A percentile compares a stretch with the other conserved stretches of the same genome.
Conservation (phyloP, 1,140 invertebrate species). For the Steinernema feltiae region DNA sequence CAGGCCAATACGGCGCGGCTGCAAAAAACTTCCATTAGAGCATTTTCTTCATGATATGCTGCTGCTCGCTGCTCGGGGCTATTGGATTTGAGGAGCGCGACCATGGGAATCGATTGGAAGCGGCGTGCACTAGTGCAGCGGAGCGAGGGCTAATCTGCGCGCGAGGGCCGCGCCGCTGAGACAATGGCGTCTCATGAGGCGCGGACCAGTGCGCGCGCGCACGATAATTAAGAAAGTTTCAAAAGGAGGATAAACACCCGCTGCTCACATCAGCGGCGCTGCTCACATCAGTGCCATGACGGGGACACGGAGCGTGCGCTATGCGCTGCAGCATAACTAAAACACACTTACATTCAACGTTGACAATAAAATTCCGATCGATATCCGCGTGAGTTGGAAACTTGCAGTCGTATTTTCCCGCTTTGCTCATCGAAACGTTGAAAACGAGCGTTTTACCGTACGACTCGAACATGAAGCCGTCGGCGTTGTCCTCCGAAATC, state of each 20-base stretch:
- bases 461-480: slow-evolving; percentile 51
- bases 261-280: no score
- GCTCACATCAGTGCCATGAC: no score
- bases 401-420: slow-evolving; percentile 52
- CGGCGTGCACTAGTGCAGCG: neutral
- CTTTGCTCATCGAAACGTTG: slow-evolving; percentile 54
- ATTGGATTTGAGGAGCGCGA: no score
- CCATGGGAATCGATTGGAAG: neutral
- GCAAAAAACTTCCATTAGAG: slow-evolving; percentile 29
- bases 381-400: slow-evolving; percentile 51
- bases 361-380: slow-evolving; percentile 52
- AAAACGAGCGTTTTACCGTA: slow-evolving; percentile 56
- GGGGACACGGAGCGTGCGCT: no score
- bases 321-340: no score
- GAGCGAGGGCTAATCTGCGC: neutral
- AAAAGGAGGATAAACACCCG: slow-evolving; percentile 15
- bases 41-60: neutral
- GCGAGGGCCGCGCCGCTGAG: slow-evolving; percentile 17
- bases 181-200: neutral
- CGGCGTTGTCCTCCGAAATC: slow-evolving; percentile 48
- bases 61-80: neutral
- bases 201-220: neutral
- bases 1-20: slow-evolving; percentile 85
- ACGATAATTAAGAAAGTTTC: slow-evolving; percentile 11
- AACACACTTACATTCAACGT: slow-evolving; percentile 52